phyloP scores from a whole-genome alignment of 2,797 vertebrate genomes.

The Sarcophilus harrisii region DNA sequence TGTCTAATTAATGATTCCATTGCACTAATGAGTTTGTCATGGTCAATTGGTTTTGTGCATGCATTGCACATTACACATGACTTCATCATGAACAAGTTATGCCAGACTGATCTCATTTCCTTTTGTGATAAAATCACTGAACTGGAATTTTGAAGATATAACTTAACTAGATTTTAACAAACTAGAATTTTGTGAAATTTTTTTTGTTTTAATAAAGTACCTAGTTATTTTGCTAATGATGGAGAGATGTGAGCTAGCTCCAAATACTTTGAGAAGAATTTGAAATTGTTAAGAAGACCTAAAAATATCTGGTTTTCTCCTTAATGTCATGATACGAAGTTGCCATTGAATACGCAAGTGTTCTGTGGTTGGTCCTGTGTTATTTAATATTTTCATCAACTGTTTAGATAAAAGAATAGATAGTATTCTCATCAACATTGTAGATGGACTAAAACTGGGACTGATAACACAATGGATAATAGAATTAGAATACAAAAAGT shows the following conservation, averaged over 20 bases:
- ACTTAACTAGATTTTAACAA: background rate
- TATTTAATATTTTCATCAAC: background rate
- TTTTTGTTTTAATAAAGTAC: background rate
- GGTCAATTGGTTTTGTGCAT: background rate
- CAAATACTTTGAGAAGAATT: background rate
- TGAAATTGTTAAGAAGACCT: background rate
- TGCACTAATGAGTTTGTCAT: background rate
- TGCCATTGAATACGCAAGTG: background rate
- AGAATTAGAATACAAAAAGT: background rate
- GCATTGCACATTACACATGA: background rate
- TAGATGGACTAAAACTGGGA: background rate
- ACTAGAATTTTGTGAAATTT: background rate
- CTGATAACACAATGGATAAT: background rate
- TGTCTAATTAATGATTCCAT: background rate
- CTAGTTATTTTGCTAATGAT: background rate
- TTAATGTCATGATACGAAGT: background rate
- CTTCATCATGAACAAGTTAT: background rate
- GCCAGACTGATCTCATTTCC: background rate
- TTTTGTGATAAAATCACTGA: background rate
- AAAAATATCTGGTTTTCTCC: background rate
- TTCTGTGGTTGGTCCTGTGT: background rate
- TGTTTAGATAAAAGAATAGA: background rate
- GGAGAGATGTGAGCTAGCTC: background rate
- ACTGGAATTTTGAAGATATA: background rate
- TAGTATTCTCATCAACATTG: background rate